These are phyloP conservation scores for Abrostola tripartita DNA, from an alignment of 2,888 invertebrate genomes.

Conservation along the genomic window DNA sequence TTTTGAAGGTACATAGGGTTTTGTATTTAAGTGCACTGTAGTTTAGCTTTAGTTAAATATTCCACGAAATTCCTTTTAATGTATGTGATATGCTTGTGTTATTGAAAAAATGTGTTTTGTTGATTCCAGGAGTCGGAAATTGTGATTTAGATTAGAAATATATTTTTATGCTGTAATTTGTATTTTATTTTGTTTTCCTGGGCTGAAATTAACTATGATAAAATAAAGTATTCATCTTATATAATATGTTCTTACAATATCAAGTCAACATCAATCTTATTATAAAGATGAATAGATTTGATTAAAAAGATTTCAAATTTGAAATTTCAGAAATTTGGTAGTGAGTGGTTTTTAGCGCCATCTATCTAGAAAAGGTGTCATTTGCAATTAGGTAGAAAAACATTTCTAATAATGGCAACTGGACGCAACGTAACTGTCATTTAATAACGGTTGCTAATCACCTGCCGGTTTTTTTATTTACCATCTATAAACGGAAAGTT, in stretches of 20 bases:
- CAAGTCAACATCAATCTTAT: too few species aligned
- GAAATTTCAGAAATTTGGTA: too few species aligned
- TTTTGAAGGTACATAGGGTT: slow-evolving; percentile 43
- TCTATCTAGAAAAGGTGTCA: slow-evolving; percentile 4
- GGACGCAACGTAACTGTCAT: slow-evolving; percentile 56
- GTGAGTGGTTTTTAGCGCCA: slow-evolving; percentile 14
- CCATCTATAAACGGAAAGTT: slow-evolving; percentile 65
- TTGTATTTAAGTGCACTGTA: slow-evolving; percentile 52
- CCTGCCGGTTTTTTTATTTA: slow-evolving; percentile 80
- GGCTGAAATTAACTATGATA: too few species aligned
- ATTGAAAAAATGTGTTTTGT: slow-evolving; percentile 52
- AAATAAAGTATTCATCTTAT: too few species aligned
- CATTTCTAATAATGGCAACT: slow-evolving; percentile 43
- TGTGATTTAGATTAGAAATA: slow-evolving; percentile 74
- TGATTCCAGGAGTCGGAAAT: slow-evolving; percentile 70
- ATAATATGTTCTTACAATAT: too few species aligned
- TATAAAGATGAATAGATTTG: too few species aligned
- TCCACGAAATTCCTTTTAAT: slow-evolving; percentile 46
- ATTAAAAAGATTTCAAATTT: too few species aligned
- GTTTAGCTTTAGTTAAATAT: slow-evolving; percentile 44
- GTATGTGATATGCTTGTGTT: slow-evolving; percentile 56
- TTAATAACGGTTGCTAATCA: slow-evolving; percentile 75
- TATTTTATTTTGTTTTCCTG: slow-evolving; percentile 44
- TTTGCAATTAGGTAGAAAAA: slow-evolving; percentile 39
- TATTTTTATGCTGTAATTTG: slow-evolving; percentile 66